Evolutionary conservation across 2,797 vertebrate genomes (phyloP), one percentile per base, ranked within the genome.

Genomic region (Masticophis lateralis): DNA sequence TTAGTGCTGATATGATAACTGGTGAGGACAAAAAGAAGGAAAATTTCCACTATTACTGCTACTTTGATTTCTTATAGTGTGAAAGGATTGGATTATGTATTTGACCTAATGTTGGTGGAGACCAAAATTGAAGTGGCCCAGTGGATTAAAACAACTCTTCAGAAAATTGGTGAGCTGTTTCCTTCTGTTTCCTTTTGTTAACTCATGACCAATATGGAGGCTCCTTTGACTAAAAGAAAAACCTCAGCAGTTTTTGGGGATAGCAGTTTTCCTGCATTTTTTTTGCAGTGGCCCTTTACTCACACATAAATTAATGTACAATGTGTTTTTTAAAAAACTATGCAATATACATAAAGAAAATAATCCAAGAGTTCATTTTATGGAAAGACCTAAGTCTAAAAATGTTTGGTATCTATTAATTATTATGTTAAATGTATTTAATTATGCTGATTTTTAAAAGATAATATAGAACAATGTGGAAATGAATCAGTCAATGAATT

Each of bases 71-170:
- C 22, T 74, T 86, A 53, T 90, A 96, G 96, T 1, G 94, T 96
- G 53, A 90, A 91, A 91, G 95, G 95, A 1, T 25, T 96, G 74
- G 93, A 96, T 47, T 25, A 11, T 0, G 92, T 88, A 3, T 95
- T 95, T 90, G 86, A 87, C 2, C 66, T 91, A 47, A 96, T 96
- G 95, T 25, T 20, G 4, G 1, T 27, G 1, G 91, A 90, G 10
- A 92, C 94, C 28, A 95, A 92, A 90, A 92, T 25, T 18, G 79
- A 59, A 1, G 89, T 96, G 79, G 87, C 93, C 13, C 86, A 86
- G 0, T 97, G 96, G 96, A 95, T 96, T 4, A 11, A 59, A 20
- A 79, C n/a, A 7, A 53, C 28, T 53, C 93, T 97, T 87, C 27
- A 37, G 25, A 43, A 0, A 47, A 87, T 92, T 92, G 90, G 95